Base-by-base conservation (phyloP, 2,888 invertebrate species). In the Pristionchus mayeri region DNA sequence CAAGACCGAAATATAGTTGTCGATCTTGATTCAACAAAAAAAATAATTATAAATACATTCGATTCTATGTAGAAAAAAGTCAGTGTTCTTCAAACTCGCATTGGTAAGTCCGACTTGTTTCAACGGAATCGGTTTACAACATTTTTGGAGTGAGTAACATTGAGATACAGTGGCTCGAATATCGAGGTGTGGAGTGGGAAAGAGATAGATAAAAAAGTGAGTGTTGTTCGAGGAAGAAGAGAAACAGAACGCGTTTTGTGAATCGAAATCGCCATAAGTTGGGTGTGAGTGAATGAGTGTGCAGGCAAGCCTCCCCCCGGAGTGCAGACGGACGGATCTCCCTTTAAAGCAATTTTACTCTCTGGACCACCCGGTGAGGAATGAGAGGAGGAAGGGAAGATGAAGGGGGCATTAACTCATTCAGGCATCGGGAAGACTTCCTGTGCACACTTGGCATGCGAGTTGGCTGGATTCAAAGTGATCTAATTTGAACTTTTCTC, bases 281-380 rank as follows among this genome's bases (percentile, higher is more conserved):
- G 11, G 2, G 18, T 50, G 21, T 2, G 4, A 67, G 27, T 16
- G 48, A 27, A 24, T 0, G 13, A 48, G 21, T 50, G 1, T 87
- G 89, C 11, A 76, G 89, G 91, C 90, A 89, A 89, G 63, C 91
- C 90, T 21, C 87, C 87, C 37, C 90, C 89, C 11, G 90, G 85
- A 78, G 89, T 91, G 44, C 89, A 92, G 52, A 93, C 93, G 84
- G 96, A 97, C 92, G 98, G 98, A 0, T 95, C 95, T 0, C 96
- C 95, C 90, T 97, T 95, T 93, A 97, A 96, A 93, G 98, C 98
- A 0, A 98, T 96, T 0, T 93, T 99, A 37, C 94, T 99, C 0
- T 98, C 98, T 0, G 99, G 99, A 2, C 96, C 98, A 0, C 99
- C 92, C 3, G 91, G 90, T 88, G 27, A 54, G 52, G 18, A 16